Conservation (phyloP, 2,888 invertebrate species). For the Pseudococcus jackbeardsleyi region DNA sequence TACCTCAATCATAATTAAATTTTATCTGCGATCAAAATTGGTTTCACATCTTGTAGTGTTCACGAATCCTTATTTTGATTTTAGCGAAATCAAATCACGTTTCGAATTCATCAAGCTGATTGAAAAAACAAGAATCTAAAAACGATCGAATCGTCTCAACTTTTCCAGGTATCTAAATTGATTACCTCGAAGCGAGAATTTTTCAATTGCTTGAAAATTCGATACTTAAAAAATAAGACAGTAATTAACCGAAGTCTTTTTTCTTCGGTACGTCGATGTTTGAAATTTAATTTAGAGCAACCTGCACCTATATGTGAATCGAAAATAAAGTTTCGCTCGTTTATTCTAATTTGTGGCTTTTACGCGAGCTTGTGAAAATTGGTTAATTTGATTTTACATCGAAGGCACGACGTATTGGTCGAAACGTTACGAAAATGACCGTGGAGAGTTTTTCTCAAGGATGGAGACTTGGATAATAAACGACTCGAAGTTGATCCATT, state of each 20-base stretch:
- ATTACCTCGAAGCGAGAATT: neutral
- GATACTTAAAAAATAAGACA: neutral
- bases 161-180: too few species aligned
- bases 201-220: conserved; percentile 1
- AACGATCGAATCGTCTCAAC: too few species aligned
- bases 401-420: neutral
- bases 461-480: neutral
- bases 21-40: too few species aligned
- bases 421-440: neutral
- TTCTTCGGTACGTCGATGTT: neutral
- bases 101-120: too few species aligned
- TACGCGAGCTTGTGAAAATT: neutral
- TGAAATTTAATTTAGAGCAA: conserved; percentile 17
- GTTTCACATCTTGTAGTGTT: too few species aligned
- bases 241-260: neutral
- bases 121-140: too few species aligned
- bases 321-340: conserved; percentile 38
- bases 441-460: neutral
- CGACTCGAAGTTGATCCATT: neutral
- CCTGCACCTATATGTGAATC: conserved; percentile 6
- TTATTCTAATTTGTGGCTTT: conserved; percentile 40
- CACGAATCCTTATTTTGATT: too few species aligned
- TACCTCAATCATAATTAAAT: too few species aligned
- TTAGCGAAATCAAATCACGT: too few species aligned
- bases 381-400: conserved; percentile 8